Base-by-base conservation (phyloP, 1,140 invertebrate species). In the Asobara japonica region DNA sequence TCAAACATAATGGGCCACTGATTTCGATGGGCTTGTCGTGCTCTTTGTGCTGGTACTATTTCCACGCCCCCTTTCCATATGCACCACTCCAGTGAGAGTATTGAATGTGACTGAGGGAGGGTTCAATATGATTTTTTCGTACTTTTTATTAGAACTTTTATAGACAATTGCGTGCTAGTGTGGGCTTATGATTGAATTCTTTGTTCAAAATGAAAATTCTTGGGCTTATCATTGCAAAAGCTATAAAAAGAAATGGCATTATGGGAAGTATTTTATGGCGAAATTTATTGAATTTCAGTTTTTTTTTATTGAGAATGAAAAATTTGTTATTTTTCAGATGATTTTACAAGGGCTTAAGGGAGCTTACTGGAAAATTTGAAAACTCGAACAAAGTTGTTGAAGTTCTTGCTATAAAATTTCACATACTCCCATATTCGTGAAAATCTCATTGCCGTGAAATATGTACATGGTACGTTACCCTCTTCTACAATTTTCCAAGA, bases 1-100 rank as follows among this genome's bases (percentile, higher is more conserved):
- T 76, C 74, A 76, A 73, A 64, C 71, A 62, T 69, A 76, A 76
- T 76, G 71, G 74, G 13, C 61, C 36, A 41, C 69, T 38, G 33
- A 61, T 73, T 71, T 76, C 73, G 68, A 67, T 76, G 45, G 70
- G 62, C 62, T 72, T 65, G 64, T 56, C 29, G n/a, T 45, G 29
- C 60, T 36, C 30, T 70, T 70, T 45, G 64, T 66, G n/a, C 60
- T 56, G 29, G 29, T 41, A 62, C 36, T 48, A 3, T 20, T 18
- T 65, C 13, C 25, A 36, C 13, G 29, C 31, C 60, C 60, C 27
- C 22, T 27, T 29, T 1, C 29, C 60, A 60, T 18, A 33, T 56
- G 48, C 48, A 31, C 48, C 10, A 31, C 48, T 56, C 18, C 20
- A 56, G 18, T 10, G 2, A 11, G 7, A 56, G 3, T 20, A 56